Evolutionary conservation across 30 jellyfish, hydroid and myxozoan genomes (phyloP), one percentile per base, ranked within the genome.

Genomic region (Turritopsis dohrnii): DNA sequence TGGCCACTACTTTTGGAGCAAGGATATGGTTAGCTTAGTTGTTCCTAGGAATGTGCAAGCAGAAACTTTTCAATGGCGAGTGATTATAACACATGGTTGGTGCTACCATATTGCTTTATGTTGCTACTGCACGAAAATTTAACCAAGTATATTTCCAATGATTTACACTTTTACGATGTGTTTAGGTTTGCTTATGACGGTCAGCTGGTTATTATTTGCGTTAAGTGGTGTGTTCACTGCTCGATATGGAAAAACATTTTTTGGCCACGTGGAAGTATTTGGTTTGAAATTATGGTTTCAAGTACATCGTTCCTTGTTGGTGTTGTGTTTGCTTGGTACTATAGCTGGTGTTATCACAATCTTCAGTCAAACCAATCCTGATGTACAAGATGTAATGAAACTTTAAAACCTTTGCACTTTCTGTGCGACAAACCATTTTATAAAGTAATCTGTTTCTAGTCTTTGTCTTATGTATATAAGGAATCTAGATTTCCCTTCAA

Each of bases 261-360:
- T 71, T 16, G 77, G 77, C 30, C 93, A 89, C 31, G 41, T 53
- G 25, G 29, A 69, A 18, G 81, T 84, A 66, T 79, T 29, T 72
- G 93, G 96, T 16, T 54, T 75, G 73, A 89, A 89, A 73, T 52
- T 89, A 31, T 89, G 96, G 96, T 89, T 89, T 84, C 90, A 83
- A 84, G 93, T 84, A 0, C 74, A 23, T 21, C 81, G 54, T n/a
- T 22, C 24, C 7, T 28, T 16, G 29, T 52, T 0, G 85, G 8
- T 27, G 16, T 27, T 69, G 9, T 69, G 77, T 69, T 69, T n/a
- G 0, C 30, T 23, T 9, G 0, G 28, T 27, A 69, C 77, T 69
- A 27, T 27, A 1, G 30, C 30, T 69, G 77, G 77, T 19, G 9
- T 69, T 9, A 27, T 69, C 22, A 69, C 19, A 8, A 69, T 69